Conservation (phyloP, 2,888 invertebrate species). For the Brachynemurus nebulosus region DNA sequence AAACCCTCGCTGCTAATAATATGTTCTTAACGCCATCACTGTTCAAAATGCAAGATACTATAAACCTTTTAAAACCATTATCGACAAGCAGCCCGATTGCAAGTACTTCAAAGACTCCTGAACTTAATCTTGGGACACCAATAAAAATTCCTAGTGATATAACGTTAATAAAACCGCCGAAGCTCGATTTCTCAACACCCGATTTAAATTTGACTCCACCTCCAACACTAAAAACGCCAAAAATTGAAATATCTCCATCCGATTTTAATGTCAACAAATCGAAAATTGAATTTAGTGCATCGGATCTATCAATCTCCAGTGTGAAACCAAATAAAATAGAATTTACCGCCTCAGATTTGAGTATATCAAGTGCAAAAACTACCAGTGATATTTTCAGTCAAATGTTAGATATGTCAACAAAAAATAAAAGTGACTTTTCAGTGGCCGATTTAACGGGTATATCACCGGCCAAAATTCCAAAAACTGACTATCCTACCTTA, state of each 20-base stretch:
- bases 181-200: conserved; percentile 18
- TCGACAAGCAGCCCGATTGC: conserved; percentile 38
- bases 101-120: conserved; percentile 20
- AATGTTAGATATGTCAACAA: conserved; percentile 39
- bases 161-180: conserved; percentile 20
- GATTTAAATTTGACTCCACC: conserved; percentile 4
- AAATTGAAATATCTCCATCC: conserved; percentile 37
- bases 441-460: conserved; percentile 36
- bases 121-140: conserved; percentile 18
- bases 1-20: conserved; percentile 60
- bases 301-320: conserved; percentile 23
- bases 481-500: conserved; percentile 36
- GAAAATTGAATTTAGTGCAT: conserved; percentile 21
- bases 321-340: conserved; percentile 21
- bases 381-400: conserved; percentile 34
- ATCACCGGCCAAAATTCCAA: conserved; percentile 42
- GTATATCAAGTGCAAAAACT: conserved; percentile 38
- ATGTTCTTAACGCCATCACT: conserved; percentile 64
- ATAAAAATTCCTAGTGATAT: conserved; percentile 14
- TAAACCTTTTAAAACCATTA: conserved; percentile 39
- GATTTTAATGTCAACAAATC: conserved; percentile 29
- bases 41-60: conserved; percentile 54
- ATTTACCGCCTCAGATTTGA: conserved; percentile 31
- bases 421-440: conserved; percentile 38
- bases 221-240: conserved; percentile 29